These are phyloP conservation scores for Odontophorus gujanensis DNA, from an alignment of 2,113 vertebrate species.

Conservation along the genomic window DNA sequence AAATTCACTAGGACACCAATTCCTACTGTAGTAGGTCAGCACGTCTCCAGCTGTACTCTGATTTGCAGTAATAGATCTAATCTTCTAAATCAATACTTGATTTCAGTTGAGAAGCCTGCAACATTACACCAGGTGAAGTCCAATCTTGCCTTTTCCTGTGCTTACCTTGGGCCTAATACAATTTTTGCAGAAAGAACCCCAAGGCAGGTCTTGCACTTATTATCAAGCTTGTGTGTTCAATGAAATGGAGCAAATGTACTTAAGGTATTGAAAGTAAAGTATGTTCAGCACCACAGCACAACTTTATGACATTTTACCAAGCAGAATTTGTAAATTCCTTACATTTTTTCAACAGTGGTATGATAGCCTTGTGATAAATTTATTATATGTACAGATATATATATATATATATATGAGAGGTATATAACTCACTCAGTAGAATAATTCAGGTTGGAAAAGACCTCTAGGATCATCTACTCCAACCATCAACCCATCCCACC, in stretches of 20 bases:
- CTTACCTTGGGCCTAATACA: background rate
- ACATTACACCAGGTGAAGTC: background rate
- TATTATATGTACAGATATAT: too few relatives aligned
- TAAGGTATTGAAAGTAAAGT: background rate
- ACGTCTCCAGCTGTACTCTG: background rate
- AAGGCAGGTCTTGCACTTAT: background rate
- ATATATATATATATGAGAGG: background rate
- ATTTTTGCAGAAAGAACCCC: background rate
- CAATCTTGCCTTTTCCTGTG: background rate
- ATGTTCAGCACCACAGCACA: background rate
- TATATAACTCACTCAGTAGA: background rate
- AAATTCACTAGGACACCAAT: background rate
- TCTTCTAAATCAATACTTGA: background rate
- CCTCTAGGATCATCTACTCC: too few relatives aligned
- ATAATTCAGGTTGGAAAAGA: too few relatives aligned
- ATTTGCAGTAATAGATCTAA: conserved; percentile 40
- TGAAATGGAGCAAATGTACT: background rate
- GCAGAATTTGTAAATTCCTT: background rate
- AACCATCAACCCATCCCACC: too few relatives aligned
- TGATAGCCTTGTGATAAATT: background rate
- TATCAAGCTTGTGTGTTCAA: background rate
- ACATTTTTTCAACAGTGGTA: background rate
- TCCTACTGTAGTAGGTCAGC: conserved; percentile 30
- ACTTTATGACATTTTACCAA: background rate
- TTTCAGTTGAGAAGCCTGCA: background rate